These are phyloP conservation scores for Macroteleia sp. DNA, from an alignment of 2,888 invertebrate species.

Conservation along the genomic window DNA sequence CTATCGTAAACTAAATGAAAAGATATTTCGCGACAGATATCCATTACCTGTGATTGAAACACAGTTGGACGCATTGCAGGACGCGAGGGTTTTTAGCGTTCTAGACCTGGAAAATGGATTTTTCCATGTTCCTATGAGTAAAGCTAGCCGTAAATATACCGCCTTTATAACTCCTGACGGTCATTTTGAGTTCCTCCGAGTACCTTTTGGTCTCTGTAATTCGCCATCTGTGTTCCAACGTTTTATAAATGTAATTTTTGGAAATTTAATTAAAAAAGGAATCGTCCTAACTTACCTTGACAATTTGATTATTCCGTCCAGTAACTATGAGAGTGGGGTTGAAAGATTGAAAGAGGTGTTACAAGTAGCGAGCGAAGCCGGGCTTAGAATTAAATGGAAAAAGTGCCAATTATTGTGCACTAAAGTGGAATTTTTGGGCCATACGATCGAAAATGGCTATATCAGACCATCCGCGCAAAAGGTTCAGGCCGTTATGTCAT, in stretches of 20 bases:
- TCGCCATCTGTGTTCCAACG: not conserved
- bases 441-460: not conserved
- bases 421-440: not conserved
- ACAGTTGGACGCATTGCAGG: conserved; percentile 18
- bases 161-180: not conserved
- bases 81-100: conserved; percentile 1
- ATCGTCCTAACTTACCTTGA: conserved; percentile 18
- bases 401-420: not conserved
- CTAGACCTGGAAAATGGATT: not conserved
- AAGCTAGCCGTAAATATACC: not conserved
- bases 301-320: conserved; percentile 21
- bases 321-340: not conserved
- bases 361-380: not conserved
- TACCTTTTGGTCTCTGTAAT: conserved; percentile 6
- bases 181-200: conserved; percentile 1
- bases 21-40: conserved; percentile 69
- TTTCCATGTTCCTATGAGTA: not conserved
- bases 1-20: conserved; percentile 68
- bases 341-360: not conserved
- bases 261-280: not conserved
- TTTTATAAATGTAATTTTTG: not conserved
- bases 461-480: conserved; percentile 5
- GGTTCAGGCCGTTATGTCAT: not conserved
- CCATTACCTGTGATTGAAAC: conserved; percentile 24
- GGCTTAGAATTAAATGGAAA: not conserved